phyloP scores from a whole-genome alignment of 1,140 invertebrate species.

The Bacillus rossius region DNA sequence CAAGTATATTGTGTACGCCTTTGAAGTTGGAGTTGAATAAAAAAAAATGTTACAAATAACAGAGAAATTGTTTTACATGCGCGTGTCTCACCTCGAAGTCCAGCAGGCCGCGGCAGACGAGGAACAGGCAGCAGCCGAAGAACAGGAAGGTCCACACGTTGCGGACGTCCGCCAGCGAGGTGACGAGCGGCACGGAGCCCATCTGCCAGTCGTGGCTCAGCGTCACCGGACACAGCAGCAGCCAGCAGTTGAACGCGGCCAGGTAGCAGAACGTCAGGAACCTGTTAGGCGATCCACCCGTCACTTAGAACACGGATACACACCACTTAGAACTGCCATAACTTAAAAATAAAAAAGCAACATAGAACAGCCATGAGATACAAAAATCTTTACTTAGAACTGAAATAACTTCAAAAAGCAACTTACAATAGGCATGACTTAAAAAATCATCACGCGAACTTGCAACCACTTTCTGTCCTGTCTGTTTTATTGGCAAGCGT shows the following conservation, averaged over 20 bases:
- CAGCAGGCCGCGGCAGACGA: slow-evolving; percentile 53
- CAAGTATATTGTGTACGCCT: too few species aligned
- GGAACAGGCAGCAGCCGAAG: slow-evolving; percentile 50
- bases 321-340: background rate
- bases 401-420: too few species aligned
- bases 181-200: slow-evolving; percentile 74
- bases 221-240: slow-evolving; percentile 67
- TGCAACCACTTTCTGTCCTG: too few species aligned
- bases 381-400: too few species aligned
- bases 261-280: slow-evolving; percentile 75
- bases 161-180: slow-evolving; percentile 58
- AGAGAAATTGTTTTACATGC: background rate
- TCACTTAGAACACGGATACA: background rate
- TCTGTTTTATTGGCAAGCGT: too few species aligned
- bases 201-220: slow-evolving; percentile 86
- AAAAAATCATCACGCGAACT: too few species aligned
- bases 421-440: too few species aligned
- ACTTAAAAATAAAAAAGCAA: too few species aligned
- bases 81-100: slow-evolving; percentile 57
- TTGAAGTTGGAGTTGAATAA: background rate
- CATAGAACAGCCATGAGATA: too few species aligned
- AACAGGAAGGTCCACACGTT: slow-evolving; percentile 66
- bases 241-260: slow-evolving; percentile 74
- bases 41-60: background rate
- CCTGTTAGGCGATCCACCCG: slow-evolving; percentile 37